Base-by-base conservation (phyloP, 2,113 vertebrate species). In the Chloebia gouldiae region DNA sequence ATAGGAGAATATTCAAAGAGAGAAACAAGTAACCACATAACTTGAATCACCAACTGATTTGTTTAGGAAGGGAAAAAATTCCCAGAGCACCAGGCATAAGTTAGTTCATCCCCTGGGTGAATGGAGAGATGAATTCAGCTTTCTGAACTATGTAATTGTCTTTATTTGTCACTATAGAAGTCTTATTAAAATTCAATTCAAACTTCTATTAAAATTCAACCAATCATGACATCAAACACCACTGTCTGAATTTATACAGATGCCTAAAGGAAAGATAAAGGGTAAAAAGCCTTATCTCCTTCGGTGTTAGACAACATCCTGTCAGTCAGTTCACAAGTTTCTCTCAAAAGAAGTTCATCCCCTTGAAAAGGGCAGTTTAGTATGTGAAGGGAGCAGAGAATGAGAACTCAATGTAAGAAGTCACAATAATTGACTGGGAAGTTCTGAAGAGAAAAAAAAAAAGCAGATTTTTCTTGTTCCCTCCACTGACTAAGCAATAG, bases 201-300 rank as follows among this genome's bases (percentile, higher is more conserved):
- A 92, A 84, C 11, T 56, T 71, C 91, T 60, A 78, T 88, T 86
- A 92, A 91, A 96, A 96, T 92, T 73, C 84, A 91, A 76, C n/a
- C 73, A 92, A 92, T 95, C 65, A 44, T 68, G 77, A 84, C 81
- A 92, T 78, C 73, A 93, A 93, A 84, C 51, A 54, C 33, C 44
- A 71, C 57, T 47, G 61, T 61, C 78, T 93, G 85, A 91, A 91
- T 91, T 92, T 57, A 86, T 87, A 88, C 61, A 79, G 72, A 81
- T 53, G 53, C 69, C 69, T 75, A 91, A 86, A 95, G 89, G 87
- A 95, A 91, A 84, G 81, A 89, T 57, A 93, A 93, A 92, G 49
- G 65, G 65, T 91, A 78, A 78, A 91, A 88, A 47, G 56, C 44
- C 44, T 88, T 83, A 93, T 92, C 88, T 95, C 47, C 47, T 66